Percentiles rank a stretch among this genome's conserved stretches.
phyloP scores from a whole-genome alignment of 2,797 vertebrate genomes.

The Cryptoprocta ferox region DNA sequence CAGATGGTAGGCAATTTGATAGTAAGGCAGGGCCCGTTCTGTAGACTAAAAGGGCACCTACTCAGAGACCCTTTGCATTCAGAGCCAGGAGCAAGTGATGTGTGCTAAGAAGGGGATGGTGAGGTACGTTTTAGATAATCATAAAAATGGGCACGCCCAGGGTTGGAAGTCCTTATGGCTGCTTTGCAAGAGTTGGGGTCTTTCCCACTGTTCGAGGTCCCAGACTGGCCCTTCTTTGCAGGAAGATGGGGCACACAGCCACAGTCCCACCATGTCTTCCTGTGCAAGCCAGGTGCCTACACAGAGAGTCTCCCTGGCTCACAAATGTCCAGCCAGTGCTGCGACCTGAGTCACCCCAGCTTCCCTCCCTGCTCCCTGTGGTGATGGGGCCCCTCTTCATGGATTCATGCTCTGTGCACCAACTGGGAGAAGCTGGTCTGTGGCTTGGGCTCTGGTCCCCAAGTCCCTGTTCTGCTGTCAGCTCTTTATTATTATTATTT shows the following conservation, averaged over 20 bases:
- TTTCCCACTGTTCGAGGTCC: too few relatives aligned
- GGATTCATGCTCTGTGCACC: neutral
- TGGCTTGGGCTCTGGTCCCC: neutral
- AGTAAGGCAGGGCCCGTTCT: neutral
- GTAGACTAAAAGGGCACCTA: neutral
- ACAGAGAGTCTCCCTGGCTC: neutral
- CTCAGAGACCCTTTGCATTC: neutral
- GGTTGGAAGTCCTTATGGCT: neutral
- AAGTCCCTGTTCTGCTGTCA: neutral
- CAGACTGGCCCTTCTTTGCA: neutral
- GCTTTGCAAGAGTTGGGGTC: neutral
- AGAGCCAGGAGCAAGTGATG: too few relatives aligned
- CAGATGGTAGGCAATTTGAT: neutral
- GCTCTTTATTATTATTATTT: too few relatives aligned
- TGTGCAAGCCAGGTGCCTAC: neutral
- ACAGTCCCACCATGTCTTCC: neutral
- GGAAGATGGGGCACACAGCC: neutral
- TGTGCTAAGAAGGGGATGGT: neutral
- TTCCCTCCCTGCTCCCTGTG: fast-evolving
- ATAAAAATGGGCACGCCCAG: neutral
- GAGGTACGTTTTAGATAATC: neutral
- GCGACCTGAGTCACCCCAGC: fast-evolving
- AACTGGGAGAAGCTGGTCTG: neutral
- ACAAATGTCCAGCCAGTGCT: neutral
- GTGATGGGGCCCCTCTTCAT: neutral